phyloP scores from a whole-genome alignment of 2,113 vertebrate genomes.

The Synodontis membranacea region DNA sequence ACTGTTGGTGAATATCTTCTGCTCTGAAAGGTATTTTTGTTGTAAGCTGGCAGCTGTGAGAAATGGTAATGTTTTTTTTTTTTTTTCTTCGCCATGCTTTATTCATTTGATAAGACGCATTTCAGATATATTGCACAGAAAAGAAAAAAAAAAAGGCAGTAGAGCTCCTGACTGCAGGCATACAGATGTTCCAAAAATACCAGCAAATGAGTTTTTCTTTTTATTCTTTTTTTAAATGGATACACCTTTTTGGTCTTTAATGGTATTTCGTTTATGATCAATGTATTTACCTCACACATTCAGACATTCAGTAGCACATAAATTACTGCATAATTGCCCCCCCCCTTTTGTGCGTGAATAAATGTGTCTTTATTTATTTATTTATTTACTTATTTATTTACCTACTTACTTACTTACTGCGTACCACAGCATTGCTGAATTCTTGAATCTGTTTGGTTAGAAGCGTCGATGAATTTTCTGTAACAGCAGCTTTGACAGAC shows the following conservation, averaged over 20 bases:
- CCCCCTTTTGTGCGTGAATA: too few relatives aligned
- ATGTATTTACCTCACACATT: slow-evolving; percentile 26
- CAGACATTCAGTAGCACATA: slow-evolving; percentile 10
- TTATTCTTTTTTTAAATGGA: neutral
- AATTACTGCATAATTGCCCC: neutral
- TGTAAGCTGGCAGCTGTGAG: slow-evolving; percentile 11
- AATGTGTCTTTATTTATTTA: neutral
- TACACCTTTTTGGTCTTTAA: slow-evolving; percentile 23
- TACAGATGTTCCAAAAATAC: slow-evolving; percentile 7
- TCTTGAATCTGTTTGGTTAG: neutral
- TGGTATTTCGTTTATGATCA: neutral
- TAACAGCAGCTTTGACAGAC: neutral
- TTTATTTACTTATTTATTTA: neutral
- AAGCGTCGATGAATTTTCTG: neutral
- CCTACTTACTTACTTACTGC: neutral
- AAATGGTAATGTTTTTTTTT: neutral
- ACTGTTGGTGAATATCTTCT: neutral
- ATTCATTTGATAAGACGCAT: slow-evolving; percentile 12
- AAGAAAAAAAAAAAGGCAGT: neutral
- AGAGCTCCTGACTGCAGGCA: neutral
- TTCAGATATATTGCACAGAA: neutral
- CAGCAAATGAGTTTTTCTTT: slow-evolving; percentile 9
- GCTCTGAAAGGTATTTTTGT: neutral
- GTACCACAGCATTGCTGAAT: neutral
- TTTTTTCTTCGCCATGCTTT: neutral